These are phyloP conservation scores for Zaprionus bogoriensis DNA, from an alignment of 2,888 invertebrate species.

Conservation along the genomic window DNA sequence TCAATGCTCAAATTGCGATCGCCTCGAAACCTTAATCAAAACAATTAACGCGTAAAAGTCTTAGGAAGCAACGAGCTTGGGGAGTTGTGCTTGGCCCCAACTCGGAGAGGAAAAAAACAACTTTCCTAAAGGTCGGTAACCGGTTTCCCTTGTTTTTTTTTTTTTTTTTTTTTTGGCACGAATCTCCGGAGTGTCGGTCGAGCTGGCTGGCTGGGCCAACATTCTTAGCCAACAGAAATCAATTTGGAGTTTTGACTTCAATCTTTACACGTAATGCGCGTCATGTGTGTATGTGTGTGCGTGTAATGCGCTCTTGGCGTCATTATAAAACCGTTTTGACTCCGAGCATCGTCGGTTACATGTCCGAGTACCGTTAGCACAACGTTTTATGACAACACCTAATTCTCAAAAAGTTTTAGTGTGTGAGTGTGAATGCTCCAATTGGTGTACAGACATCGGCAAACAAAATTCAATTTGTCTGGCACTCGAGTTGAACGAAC, in stretches of 20 bases:
- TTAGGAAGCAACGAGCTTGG: slow-evolving; percentile 25
- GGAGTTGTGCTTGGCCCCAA: slow-evolving; percentile 3
- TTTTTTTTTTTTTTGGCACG: slow-evolving; percentile 38
- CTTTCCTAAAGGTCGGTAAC: slow-evolving; percentile 76
- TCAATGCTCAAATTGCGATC: slow-evolving; percentile 37
- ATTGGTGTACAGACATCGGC: slow-evolving; percentile 45
- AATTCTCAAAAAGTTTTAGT: slow-evolving; percentile 10
- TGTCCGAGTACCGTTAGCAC: slow-evolving; percentile 59
- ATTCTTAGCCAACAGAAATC: slow-evolving; percentile 45
- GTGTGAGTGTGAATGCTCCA: slow-evolving; percentile 34
- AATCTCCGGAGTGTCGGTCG: slow-evolving; percentile 23
- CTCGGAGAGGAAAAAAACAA: slow-evolving; percentile 32
- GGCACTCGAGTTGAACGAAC: slow-evolving; percentile 64
- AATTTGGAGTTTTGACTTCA: slow-evolving; percentile 43
- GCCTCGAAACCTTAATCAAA: slow-evolving; percentile 51
- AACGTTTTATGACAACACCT: slow-evolving; percentile 50
- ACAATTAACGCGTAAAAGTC: slow-evolving; percentile 66
- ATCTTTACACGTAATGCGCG: slow-evolving; percentile 35
- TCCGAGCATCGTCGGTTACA: slow-evolving; percentile 60
- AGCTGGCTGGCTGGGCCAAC: slow-evolving; percentile 17
- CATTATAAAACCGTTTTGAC: slow-evolving; percentile 60
- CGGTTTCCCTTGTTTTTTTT: slow-evolving; percentile 46
- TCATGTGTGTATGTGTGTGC: too few relatives aligned
- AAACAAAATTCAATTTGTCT: slow-evolving; percentile 63
- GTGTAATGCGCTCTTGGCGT: slow-evolving; percentile 31